Evolutionary conservation across 2,888 invertebrate genomes (phyloP), one percentile per base, ranked within the genome.

Genomic region (Ophonus ardosiacus): DNA sequence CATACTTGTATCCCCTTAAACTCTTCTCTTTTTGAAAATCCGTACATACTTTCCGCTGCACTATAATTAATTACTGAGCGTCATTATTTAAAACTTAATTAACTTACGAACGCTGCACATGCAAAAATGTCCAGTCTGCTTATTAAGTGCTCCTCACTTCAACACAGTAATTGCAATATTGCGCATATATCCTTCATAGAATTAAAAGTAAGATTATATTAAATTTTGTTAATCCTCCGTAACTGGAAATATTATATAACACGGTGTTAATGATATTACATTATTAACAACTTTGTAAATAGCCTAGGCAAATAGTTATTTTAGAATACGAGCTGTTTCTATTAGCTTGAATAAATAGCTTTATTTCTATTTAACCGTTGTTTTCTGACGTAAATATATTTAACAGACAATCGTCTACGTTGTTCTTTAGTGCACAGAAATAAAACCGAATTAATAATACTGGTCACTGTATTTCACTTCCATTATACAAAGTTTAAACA

Each of bases 11-110:
- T 68, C 68, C 68, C 7, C 5, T 1, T 6, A 31, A 68, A 31
- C 68, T 68, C 38, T 10, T 21, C 59, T 63, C 68, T 68, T 38
- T 38, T 38, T 7, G 38, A n/a, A 31, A 68, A 68, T 38, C 38
- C 24, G 38, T 38, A 38, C 68, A 68, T 68, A 68, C 68, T 68
- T 68, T 68, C 31, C 68, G 31, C 13, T 31, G 13, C 31, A 68
- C n/a, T 31, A 68, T 38, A 68, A 68, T 68, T 68, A 31, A 68
- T 68, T 68, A 68, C n/a, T 1, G 15, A 31, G 31, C 68, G 38
- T 68, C 68, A 68, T 68, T 68, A 68, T 68, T 68, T 38, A 68
- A 10, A 15, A 68, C 68, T 68, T 68, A 68, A 68, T 68, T 68
- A 68, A 68, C 38, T 68, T 63, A 13, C 59, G 15, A 59, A 13